Evolutionary conservation across 2,888 invertebrate species (phyloP).

Genomic region (Malthinus seriepunctatus): DNA sequence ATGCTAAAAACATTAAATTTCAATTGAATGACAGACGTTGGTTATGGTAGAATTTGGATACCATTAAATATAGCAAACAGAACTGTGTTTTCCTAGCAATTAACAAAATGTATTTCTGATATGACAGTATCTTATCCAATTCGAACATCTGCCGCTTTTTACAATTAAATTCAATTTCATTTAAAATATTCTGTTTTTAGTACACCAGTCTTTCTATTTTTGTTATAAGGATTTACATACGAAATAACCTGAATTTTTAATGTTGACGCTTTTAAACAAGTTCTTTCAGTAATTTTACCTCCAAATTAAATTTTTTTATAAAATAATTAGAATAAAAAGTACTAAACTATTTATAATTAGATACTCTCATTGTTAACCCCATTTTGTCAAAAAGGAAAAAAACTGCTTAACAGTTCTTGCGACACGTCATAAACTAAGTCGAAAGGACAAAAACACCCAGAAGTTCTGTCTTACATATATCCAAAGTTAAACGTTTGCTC

Average conservation of each 20-base stretch:
- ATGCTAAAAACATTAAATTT: constrained; percentile 43
- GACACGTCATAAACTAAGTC: constrained; percentile 38
- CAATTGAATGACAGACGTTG: constrained; percentile 41
- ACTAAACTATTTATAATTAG: neutral
- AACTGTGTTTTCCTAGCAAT: constrained; percentile 48
- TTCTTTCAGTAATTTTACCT: neutral
- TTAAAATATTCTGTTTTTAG: constrained; percentile 22
- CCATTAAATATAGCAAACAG: constrained; percentile 45
- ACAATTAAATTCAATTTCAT: constrained; percentile 31
- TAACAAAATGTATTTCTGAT: constrained; percentile 46
- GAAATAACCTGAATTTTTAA: constrained; percentile 27
- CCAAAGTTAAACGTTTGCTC: constrained; percentile 45
- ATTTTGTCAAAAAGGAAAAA: too few relatives aligned
- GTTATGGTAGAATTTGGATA: constrained; percentile 42
- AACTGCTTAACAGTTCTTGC: constrained; percentile 33
- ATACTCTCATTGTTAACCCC: too few relatives aligned
- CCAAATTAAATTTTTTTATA: neutral
- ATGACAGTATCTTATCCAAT: constrained; percentile 48
- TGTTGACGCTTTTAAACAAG: constrained; percentile 4
- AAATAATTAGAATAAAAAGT: neutral
- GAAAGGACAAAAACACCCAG: constrained; percentile 30
- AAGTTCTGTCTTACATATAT: constrained; percentile 39
- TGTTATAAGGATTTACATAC: constrained; percentile 28
- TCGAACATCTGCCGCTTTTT: constrained; percentile 45
- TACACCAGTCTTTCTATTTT: constrained; percentile 3